Conservation (phyloP, 2,797 vertebrate genomes). For the Centroberyx gerrardi region DNA sequence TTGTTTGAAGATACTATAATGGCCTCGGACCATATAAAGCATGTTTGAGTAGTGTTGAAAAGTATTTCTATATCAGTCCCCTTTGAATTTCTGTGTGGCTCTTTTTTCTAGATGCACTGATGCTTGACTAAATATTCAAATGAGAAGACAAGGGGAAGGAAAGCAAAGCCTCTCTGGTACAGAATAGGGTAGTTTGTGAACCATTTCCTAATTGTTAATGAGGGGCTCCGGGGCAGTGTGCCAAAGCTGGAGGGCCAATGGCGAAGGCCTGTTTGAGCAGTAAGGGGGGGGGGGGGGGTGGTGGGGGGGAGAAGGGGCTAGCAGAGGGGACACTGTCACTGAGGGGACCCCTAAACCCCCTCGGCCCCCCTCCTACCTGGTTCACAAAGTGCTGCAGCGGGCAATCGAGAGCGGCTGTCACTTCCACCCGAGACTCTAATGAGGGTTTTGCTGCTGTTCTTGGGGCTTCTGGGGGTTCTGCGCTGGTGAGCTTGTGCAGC, state of each 20-base stretch:
- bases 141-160: slow-evolving; percentile 81
- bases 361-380: slow-evolving; percentile 78
- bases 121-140: slow-evolving; percentile 89
- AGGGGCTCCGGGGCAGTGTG: slow-evolving; percentile 77
- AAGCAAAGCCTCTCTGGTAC: slow-evolving; percentile 85
- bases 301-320: slow-evolving; percentile 74
- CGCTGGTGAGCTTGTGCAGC: slow-evolving; percentile 49
- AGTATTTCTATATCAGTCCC: slow-evolving; percentile 48
- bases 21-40: slow-evolving; percentile 1
- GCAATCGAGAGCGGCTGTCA: slow-evolving; percentile 69
- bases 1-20: neutral
- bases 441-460: slow-evolving; percentile 70
- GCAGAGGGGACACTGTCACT: slow-evolving; percentile 75
- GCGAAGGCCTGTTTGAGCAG: slow-evolving; percentile 68
- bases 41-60: slow-evolving; percentile 43
- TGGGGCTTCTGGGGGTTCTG: slow-evolving; percentile 35
- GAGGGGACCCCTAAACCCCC: slow-evolving; percentile 76
- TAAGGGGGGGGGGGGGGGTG: slow-evolving; percentile 26
- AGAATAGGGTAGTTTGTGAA: slow-evolving; percentile 90
- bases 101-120: slow-evolving; percentile 80
- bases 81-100: slow-evolving; percentile 58
- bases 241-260: slow-evolving; percentile 82
- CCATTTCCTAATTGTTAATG: slow-evolving; percentile 92
- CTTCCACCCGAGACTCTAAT: slow-evolving; percentile 73
- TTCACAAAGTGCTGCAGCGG: slow-evolving; percentile 74